Conservation (phyloP, 2,113 vertebrate species). For the Meleagris gallopavo region DNA sequence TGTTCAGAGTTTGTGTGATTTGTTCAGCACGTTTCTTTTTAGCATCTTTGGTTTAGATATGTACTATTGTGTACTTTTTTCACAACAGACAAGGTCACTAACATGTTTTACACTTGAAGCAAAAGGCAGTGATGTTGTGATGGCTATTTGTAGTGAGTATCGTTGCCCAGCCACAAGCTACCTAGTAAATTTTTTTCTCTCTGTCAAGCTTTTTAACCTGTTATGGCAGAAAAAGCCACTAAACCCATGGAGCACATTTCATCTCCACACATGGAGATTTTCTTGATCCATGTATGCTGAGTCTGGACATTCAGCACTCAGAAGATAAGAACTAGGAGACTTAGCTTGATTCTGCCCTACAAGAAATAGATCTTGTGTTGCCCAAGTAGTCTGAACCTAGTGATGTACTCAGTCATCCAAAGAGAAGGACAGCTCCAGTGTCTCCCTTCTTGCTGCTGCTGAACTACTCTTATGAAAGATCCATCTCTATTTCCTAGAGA, state of each 20-base stretch:
- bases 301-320: neutral
- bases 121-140: neutral
- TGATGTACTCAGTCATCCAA: neutral
- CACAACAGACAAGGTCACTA: neutral
- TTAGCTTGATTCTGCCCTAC: neutral
- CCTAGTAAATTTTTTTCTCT: neutral
- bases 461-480: neutral
- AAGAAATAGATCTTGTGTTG: neutral
- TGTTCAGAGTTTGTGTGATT: neutral
- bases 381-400: neutral
- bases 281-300: neutral
- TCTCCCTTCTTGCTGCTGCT: neutral
- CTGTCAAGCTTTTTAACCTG: neutral
- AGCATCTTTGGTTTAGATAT: neutral
- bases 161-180: neutral
- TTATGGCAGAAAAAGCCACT: neutral
- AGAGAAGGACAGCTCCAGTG: neutral
- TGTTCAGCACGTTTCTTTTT: neutral
- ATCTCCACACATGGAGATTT: neutral
- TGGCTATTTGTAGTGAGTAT: neutral
- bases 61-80: neutral
- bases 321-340: neutral
- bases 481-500: neutral
- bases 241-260: neutral
- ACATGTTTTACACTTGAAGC: neutral